These are phyloP conservation scores for Labeo catla DNA, from an alignment of 2,113 vertebrate genomes.

Conservation along the genomic window DNA sequence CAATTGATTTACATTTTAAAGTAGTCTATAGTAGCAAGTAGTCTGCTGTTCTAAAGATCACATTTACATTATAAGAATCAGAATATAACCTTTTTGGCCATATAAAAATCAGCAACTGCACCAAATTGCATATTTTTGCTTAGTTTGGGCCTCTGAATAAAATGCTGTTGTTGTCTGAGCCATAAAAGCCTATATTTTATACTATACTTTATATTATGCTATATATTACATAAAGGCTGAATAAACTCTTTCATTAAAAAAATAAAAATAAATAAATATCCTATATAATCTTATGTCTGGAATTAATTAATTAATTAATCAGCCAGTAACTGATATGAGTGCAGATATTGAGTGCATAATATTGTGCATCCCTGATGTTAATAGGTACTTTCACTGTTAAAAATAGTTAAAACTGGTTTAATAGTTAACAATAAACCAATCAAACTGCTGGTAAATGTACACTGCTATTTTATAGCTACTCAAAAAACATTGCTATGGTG, in stretches of 20 bases:
- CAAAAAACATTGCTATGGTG: constrained; percentile 1
- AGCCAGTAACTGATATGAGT: background rate
- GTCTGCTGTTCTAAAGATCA: background rate
- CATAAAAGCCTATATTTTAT: too few species aligned
- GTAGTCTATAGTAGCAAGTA: background rate
- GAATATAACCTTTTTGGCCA: background rate
- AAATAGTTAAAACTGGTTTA: background rate
- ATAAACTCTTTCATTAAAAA: too few species aligned
- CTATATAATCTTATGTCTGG: background rate
- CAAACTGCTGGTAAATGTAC: background rate
- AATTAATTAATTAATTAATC: background rate
- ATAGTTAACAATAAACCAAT: background rate
- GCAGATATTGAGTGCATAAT: background rate
- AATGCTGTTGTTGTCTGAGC: too few species aligned
- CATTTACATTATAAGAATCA: background rate
- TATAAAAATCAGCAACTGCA: background rate
- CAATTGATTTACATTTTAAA: too few species aligned
- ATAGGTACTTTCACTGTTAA: background rate
- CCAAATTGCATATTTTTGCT: too few species aligned
- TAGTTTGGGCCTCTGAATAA: too few species aligned
- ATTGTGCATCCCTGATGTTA: background rate
- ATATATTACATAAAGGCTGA: too few species aligned
- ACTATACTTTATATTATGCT: too few species aligned
- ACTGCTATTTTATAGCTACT: background rate
- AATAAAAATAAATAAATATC: background rate